Percentiles rank a stretch among this genome's conserved stretches.
These are phyloP conservation scores for Drosophila sordidapex DNA, from an alignment of 2,888 invertebrate genomes.

Conservation along the genomic window DNA sequence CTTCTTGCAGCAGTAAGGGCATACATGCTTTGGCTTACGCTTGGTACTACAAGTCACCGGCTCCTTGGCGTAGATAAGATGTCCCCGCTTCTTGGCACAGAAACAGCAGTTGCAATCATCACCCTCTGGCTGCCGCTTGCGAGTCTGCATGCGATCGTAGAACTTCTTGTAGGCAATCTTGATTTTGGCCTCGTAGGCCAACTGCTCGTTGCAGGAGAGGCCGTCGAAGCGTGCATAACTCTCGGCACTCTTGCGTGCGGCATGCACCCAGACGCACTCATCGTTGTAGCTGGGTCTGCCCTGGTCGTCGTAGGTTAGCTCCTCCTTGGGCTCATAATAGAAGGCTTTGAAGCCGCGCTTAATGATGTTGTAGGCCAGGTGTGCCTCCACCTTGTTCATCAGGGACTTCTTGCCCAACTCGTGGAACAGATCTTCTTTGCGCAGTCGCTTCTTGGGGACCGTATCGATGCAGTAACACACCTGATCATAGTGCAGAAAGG, in stretches of 20 bases:
- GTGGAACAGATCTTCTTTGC: constrained; percentile 81
- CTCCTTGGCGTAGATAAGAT: constrained; percentile 74
- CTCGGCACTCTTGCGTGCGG: constrained; percentile 81
- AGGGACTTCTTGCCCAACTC: constrained; percentile 82
- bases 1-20: constrained; percentile 76
- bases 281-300: constrained; percentile 71
- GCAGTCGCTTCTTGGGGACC: constrained; percentile 77
- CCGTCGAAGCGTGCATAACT: constrained; percentile 80
- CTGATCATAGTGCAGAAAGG: constrained; percentile 82
- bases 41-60: constrained; percentile 67
- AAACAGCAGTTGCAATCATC: constrained; percentile 82
- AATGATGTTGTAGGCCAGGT: constrained; percentile 81
- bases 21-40: constrained; percentile 69
- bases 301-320: constrained; percentile 61
- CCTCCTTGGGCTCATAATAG: constrained; percentile 78
- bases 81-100: constrained; percentile 80
- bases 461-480: constrained; percentile 81
- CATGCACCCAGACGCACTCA: constrained; percentile 83
- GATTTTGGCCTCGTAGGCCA: constrained; percentile 79
- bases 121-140: constrained; percentile 73
- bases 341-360: constrained; percentile 83
- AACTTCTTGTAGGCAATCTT: constrained; percentile 80
- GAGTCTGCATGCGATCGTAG: constrained; percentile 80
- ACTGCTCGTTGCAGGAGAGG: constrained; percentile 75
- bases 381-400: constrained; percentile 83